Percentiles rank a stretch among this genome's conserved stretches.
These are phyloP conservation scores for Ischnura elegans DNA, from an alignment of 2,888 invertebrate genomes.

Conservation along the genomic window DNA sequence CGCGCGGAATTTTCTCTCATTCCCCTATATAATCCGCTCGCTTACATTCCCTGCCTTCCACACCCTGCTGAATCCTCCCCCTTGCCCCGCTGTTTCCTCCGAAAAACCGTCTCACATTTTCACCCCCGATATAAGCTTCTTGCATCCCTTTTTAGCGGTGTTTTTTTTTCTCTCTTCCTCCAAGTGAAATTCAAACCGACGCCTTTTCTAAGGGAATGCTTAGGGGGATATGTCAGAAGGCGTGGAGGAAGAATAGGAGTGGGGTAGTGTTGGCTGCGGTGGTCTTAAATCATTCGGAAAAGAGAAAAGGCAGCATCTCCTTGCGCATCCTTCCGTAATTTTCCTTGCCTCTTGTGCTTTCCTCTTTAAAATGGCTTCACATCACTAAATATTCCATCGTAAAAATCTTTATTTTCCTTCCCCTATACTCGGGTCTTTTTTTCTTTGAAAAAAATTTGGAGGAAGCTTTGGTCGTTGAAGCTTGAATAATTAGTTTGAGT, in stretches of 20 bases:
- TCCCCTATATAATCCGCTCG: background rate
- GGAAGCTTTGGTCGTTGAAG: background rate
- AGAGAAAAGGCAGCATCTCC: background rate
- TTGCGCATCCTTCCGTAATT: background rate
- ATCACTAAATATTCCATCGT: background rate
- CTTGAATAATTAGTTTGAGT: background rate
- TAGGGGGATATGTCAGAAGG: background rate
- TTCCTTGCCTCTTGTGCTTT: background rate
- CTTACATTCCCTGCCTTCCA: background rate
- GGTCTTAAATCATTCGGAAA: constrained; percentile 15
- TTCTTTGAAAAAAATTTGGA: background rate
- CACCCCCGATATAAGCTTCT: background rate
- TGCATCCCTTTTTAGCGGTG: background rate
- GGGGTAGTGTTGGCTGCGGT: background rate
- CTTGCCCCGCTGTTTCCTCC: background rate
- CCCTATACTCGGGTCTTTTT: no score
- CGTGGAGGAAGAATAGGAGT: background rate
- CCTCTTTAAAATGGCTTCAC: background rate
- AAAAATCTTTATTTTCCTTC: no score
- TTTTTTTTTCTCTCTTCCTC: background rate
- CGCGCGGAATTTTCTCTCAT: constrained; percentile 13
- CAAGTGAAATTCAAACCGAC: background rate
- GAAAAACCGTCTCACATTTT: background rate
- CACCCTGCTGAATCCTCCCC: background rate
- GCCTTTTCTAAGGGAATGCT: background rate